Conservation (phyloP, 2,888 invertebrate genomes). For the Callyntrura guangdongensis region DNA sequence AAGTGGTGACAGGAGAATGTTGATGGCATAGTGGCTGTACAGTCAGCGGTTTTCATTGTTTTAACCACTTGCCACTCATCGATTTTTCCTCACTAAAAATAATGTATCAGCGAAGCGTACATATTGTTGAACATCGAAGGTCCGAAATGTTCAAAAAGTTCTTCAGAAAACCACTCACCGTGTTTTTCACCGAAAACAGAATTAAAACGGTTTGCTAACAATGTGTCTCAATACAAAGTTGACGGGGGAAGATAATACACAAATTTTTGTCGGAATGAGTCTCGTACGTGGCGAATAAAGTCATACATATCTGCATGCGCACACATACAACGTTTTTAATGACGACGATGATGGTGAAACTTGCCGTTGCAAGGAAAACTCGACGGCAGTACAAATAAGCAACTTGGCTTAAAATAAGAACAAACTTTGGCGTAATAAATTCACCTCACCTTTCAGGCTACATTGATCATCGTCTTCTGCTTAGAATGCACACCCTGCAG, state of each 20-base stretch:
- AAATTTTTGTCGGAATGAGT: background rate
- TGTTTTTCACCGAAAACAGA: constrained; percentile 53
- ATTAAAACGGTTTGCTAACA: constrained; percentile 52
- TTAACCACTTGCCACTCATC: constrained; percentile 76
- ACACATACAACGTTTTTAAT: background rate
- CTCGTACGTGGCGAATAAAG: background rate
- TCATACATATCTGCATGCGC: background rate
- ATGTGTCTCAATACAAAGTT: constrained; percentile 7
- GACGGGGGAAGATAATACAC: constrained; percentile 31
- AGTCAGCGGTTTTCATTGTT: constrained; percentile 79
- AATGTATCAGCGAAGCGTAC: constrained; percentile 4
- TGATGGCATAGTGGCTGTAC: constrained; percentile 48
- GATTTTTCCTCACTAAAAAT: constrained; percentile 62
- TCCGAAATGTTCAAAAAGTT: constrained; percentile 1
- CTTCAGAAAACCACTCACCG: constrained; percentile 66
- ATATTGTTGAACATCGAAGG: background rate
- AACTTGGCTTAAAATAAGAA: constrained; percentile 37
- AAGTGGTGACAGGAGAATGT: constrained; percentile 64
- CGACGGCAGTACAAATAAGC: constrained; percentile 24
- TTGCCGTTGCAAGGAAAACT: constrained; percentile 7
- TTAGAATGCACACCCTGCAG: background rate
- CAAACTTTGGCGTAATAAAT: constrained; percentile 10
- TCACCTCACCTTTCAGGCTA: constrained; percentile 23
- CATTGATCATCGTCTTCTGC: constrained; percentile 15
- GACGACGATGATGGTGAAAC: background rate